phyloP scores from a whole-genome alignment of 1,140 invertebrate genomes.

The Drosophila mojavensis region DNA sequence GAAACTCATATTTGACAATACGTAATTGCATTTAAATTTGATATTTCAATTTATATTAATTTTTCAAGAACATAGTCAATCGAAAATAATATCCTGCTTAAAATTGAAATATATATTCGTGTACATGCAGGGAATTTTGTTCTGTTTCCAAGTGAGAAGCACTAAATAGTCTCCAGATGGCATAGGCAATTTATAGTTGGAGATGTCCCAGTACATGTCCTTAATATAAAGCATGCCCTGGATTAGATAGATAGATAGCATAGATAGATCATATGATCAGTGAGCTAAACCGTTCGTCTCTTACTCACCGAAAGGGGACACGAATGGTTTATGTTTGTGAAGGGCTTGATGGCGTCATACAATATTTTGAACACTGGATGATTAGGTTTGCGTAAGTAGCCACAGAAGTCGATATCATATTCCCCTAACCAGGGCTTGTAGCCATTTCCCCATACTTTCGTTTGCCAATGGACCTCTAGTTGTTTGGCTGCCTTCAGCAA shows the following conservation, averaged over 20 bases:
- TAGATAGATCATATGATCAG: background rate
- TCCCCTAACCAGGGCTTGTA: constrained; percentile 24
- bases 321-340: constrained; percentile 29
- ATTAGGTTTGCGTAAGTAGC: constrained; percentile 11
- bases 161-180: constrained; percentile 33
- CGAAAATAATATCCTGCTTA: background rate
- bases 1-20: no score
- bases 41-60: no score
- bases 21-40: no score
- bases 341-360: constrained; percentile 5
- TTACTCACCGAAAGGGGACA: constrained; percentile 36
- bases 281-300: no score
- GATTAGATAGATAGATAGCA: background rate
- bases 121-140: constrained; percentile 3
- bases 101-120: background rate
- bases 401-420: constrained; percentile 24
- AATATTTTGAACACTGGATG: constrained; percentile 16
- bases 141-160: background rate
- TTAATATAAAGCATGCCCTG: background rate
- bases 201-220: constrained; percentile 18
- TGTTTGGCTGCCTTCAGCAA: no score
- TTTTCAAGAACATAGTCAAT: no score
- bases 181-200: constrained; percentile 8
- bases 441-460: background rate
- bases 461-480: no score